Evolutionary conservation across 2,113 vertebrate genomes (phyloP), one percentile per base, ranked within the genome.

Genomic region (Phainopepla nitens): DNA sequence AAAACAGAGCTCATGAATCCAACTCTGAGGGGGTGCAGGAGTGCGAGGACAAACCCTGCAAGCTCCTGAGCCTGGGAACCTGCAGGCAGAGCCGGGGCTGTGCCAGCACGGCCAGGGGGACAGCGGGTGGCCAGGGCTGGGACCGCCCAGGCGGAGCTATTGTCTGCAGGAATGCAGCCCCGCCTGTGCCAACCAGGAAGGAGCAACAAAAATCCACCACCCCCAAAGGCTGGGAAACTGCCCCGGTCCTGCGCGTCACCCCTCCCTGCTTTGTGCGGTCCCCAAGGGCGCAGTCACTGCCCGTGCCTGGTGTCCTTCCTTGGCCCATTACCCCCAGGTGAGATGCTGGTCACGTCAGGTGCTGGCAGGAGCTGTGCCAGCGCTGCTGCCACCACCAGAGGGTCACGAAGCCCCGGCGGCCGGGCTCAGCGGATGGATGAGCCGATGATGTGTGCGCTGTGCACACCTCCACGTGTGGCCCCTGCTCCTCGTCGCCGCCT

Each of bases 151-250:
- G 44, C 0, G 4, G 2, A 78, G 65, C 62, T 33, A 85, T 96
- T 94, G 92, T 93, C 45, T 7, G 15, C 58, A 93, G 92, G 76
- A 96, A 94, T 73, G 75, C 28, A 75, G 81, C 83, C 36, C 83
- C 73, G 64, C 85, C 69, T 10, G 57, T 88, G 96, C 82, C 92
- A 82, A 82, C 36, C 92, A 96, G 96, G 96, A 97, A 97, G 57
- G 56, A 95, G 28, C 25, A n/a, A 21, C 47, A 60, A 78, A 94
- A 94, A 88, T 89, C 72, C 82, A 25, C 49, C 49, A n/a, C 42
- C 29, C 41, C 31, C n/a, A 13, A 50, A 70, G 79, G 64, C 72
- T 90, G 69, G 92, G 86, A 35, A 78, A 36, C 12, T 57, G n/a
- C 42, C 70, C 36, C 20, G 41, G 28, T 36, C 11, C 47, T 64